Conservation (phyloP, 2,888 invertebrate species). For the Agrypnus murinus region DNA sequence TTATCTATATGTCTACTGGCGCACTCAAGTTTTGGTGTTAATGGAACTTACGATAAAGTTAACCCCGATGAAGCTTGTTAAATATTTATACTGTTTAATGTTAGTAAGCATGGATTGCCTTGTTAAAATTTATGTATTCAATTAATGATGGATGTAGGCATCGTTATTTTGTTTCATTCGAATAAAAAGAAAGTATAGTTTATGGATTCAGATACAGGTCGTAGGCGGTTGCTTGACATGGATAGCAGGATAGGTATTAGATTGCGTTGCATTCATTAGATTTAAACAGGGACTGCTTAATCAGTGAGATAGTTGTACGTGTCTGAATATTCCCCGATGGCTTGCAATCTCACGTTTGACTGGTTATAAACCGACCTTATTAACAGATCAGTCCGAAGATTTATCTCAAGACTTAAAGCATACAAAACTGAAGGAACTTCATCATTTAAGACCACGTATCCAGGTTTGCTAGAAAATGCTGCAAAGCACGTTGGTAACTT, state of each 20-base stretch:
- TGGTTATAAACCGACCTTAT: constrained; percentile 42
- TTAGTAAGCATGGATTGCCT: no score
- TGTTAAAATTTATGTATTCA: no score
- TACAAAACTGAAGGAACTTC: constrained; percentile 28
- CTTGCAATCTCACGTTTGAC: constrained; percentile 44
- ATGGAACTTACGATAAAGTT: no score
- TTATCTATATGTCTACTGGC: not conserved
- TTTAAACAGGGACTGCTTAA: constrained; percentile 57
- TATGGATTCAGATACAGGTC: constrained; percentile 8
- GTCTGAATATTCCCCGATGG: constrained; percentile 38
- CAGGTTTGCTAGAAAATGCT: no score
- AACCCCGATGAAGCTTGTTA: no score
- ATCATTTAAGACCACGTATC: not conserved
- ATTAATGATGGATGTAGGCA: no score
- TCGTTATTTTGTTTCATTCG: no score
- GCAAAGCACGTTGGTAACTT: no score
- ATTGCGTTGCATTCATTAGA: constrained; percentile 54
- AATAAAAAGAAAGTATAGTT: no score
- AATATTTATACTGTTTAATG: no score
- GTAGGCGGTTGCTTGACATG: constrained; percentile 30
- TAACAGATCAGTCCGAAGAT: constrained; percentile 38
- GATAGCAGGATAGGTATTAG: constrained; percentile 28
- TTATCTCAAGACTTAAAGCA: constrained; percentile 29
- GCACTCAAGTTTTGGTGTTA: no score
- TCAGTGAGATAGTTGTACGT: constrained; percentile 48